Base-by-base conservation (phyloP, 1,140 invertebrate species). In the Patella vulgata region DNA sequence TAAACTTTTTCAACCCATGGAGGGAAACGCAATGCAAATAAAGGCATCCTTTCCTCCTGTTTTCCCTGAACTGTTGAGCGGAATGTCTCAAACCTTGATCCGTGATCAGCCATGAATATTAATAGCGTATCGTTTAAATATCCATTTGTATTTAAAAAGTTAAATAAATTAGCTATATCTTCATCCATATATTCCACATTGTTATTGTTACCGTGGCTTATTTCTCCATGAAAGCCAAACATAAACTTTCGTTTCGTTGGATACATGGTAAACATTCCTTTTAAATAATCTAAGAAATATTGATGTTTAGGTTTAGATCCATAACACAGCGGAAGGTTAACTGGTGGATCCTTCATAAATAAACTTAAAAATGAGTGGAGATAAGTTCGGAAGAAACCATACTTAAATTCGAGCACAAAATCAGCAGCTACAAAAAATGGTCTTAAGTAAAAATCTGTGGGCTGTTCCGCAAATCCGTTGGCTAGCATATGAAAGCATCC, bases 81-180 rank as follows among this genome's bases (percentile, higher is more conserved):
- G n/a, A n/a, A n/a, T n/a, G 72, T 92, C 90, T 0, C 93, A 86
- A 91, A 97, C 36, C 96, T 83, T 71, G 95, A 90, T 68, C 96
- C 96, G 81, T 98, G 96, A 83, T 98, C 96, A 71, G 93, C 95
- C 73, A 97, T 86, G 9, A 97, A 87, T 28, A 97, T 86, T 0
- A 97, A 80, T 0, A 88, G 79, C 0, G 89, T 89, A 53, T 87
- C 79, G 47, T 87, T 79, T 3, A 88, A 69, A 44, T 73, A 58
- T 2, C 71, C 69, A 11, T 54, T 55, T 92, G 48, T 88, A 86
- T 84, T 93, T 87, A 59, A 94, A 85, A 78, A 95, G 92, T 82
- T 94, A 2, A 82, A 50, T 30, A 81, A 74, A 48, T 85, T 82
- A 3, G 94, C 71, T 85, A 92, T 91, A 1, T 88, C 83, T 12